Conservation (phyloP, 2,113 vertebrate genomes). For the Chelonoidis abingdonii region DNA sequence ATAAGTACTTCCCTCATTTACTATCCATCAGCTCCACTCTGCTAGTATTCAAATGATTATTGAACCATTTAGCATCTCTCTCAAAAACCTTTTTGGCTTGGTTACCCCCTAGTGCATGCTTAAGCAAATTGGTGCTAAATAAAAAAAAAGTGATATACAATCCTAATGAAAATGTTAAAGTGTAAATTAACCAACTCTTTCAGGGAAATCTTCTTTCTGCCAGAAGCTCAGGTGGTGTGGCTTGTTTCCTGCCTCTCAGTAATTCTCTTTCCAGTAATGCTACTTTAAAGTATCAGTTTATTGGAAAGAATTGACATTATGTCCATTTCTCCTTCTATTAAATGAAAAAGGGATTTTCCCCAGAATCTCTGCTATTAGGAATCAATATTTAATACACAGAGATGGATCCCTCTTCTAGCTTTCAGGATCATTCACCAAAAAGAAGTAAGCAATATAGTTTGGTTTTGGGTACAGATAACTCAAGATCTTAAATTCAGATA, state of each 20-base stretch:
- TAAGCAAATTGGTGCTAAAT: slow-evolving; percentile 19
- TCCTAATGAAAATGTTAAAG: not conserved
- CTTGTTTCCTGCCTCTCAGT: not conserved
- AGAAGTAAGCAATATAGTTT: not conserved
- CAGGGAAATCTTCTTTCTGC: not conserved
- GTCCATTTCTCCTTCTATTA: not conserved
- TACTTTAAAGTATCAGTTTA: not conserved
- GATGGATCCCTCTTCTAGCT: not conserved
- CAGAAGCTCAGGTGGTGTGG: not conserved
- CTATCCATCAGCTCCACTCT: not conserved
- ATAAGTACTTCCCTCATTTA: not conserved
- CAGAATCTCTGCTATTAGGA: accelerated
- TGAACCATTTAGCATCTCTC: not conserved
- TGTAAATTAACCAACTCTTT: not conserved
- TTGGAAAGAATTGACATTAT: accelerated
- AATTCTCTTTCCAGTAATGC: not conserved
- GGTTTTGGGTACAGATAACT: not conserved
- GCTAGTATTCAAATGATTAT: not conserved
- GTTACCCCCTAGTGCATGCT: slow-evolving; percentile 13
- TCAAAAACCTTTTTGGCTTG: slow-evolving; percentile 26
- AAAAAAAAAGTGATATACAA: not conserved
- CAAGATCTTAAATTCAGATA: not conserved
- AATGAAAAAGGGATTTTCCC: not conserved
- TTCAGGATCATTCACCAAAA: not conserved
- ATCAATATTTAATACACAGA: not conserved